Base-by-base conservation (phyloP, 2,113 vertebrate genomes). In the Sorex araneus region DNA sequence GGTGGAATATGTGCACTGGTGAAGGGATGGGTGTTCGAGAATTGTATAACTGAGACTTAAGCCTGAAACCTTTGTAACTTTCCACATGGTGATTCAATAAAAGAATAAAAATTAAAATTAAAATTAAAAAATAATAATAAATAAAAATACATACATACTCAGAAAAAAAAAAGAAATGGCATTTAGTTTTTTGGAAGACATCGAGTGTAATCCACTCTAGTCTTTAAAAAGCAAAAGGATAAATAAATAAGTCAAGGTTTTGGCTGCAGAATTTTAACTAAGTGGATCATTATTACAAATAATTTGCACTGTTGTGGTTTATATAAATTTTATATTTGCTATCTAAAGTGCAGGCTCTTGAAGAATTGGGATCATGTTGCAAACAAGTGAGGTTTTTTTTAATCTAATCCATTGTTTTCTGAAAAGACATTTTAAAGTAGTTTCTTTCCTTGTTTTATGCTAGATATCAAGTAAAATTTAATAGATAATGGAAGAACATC, bases 371-470 rank as follows among this genome's bases (percentile, higher is more conserved):
- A 30, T 34, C 21, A 66, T n/a, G 8, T 43, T 92, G 21, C 78
- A 84, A 79, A 47, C 16, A 81, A 67, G 4, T 77, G 45, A 77
- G 2, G 69, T 69, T 45, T 43, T 36, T 40, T 40, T 40, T 40
- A 4, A 40, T 40, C 40, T 28, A 9, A 36, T 2, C 10, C 84
- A 4, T 19, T 30, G 84, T 71, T 93, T 85, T 60, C 18, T 60
- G 16, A 57, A 88, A 92, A 93, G 64, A 74, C 21, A 70, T 75
- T 88, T 60, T 84, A n/a, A 92, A 89, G 73, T 28, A 87, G 84
- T 12, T 60, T 23, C 21, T 60, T 67, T 89, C 36, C n/a, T 69
- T 11, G 82, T 9, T 64, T 47, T 40, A 3, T 90, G 81, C 67
- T 45, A 27, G 21, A 54, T 1, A 28, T 27, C 30, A 93, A 92